These are phyloP conservation scores for Calameuta filiformis DNA, from an alignment of 2,888 invertebrate species.

Conservation along the genomic window DNA sequence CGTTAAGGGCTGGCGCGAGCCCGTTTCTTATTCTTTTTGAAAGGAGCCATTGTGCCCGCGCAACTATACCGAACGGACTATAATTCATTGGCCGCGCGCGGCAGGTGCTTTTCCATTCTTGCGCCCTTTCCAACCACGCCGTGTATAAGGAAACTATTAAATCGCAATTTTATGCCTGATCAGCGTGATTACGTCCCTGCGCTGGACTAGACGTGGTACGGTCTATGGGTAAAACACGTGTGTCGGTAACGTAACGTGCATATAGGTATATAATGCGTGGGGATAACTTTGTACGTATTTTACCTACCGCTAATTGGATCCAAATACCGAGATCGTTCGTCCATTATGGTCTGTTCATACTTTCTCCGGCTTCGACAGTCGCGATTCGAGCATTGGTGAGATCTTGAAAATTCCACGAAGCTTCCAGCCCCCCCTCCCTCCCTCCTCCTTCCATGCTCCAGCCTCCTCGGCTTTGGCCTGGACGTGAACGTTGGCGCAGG, in stretches of 20 bases:
- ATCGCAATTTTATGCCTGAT: slow-evolving; percentile 61
- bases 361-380: background rate
- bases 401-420: background rate
- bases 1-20: background rate
- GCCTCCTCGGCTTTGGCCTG: background rate
- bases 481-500: background rate
- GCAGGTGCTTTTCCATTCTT: slow-evolving; percentile 49
- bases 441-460: background rate
- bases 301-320: slow-evolving; percentile 42
- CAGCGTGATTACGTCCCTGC: slow-evolving; percentile 39
- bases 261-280: background rate
- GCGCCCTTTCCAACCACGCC: slow-evolving; percentile 24
- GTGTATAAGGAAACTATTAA: slow-evolving; percentile 53
- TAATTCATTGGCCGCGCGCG: slow-evolving; percentile 42
- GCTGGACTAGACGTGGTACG: slow-evolving; percentile 22
- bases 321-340: slow-evolving; percentile 24
- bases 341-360: slow-evolving; percentile 6
- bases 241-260: background rate
- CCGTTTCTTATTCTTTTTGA: background rate
- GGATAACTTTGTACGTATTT: slow-evolving; percentile 20
- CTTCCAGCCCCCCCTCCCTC: background rate
- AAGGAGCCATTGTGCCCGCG: slow-evolving; percentile 6
- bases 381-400: background rate
- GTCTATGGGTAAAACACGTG: slow-evolving; percentile 21
- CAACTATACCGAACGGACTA: background rate